These are phyloP conservation scores for Bufotes viridis DNA, from an alignment of 2,797 vertebrate genomes.

Conservation along the genomic window DNA sequence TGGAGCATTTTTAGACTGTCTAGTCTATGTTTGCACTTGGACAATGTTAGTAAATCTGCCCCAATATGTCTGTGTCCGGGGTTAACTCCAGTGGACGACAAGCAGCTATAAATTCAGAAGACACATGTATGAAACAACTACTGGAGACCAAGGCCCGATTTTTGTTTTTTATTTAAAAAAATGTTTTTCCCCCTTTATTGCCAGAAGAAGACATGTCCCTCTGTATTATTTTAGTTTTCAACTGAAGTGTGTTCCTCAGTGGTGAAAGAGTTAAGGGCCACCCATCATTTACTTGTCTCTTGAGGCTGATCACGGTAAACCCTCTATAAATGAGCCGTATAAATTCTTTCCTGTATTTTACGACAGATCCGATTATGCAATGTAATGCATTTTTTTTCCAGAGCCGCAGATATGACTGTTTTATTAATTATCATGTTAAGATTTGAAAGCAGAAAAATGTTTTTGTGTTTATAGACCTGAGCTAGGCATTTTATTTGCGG, in stretches of 20 bases:
- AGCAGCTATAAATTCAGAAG: no score
- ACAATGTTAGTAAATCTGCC: no score
- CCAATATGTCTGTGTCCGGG: no score
- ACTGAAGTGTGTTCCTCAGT: neutral
- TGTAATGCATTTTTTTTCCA: neutral
- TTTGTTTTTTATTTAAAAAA: no score
- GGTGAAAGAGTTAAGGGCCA: neutral
- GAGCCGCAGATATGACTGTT: neutral
- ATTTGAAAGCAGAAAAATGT: neutral
- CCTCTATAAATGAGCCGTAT: conserved; percentile 2
- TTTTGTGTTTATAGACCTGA: neutral
- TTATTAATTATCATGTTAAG: conserved; percentile 12
- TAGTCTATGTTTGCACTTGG: no score
- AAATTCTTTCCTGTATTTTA: conserved; percentile 3
- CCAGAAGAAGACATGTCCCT: neutral
- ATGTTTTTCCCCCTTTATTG: neutral
- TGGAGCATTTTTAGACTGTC: no score
- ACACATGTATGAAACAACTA: no score
- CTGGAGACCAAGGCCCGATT: no score
- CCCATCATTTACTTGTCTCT: conserved; percentile 1
- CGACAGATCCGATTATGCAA: neutral
- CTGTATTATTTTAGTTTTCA: neutral
- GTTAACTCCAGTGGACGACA: no score
- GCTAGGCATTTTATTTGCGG: neutral
- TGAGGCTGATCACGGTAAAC: neutral